These are phyloP conservation scores for Bhutanitis thaidina DNA, from an alignment of 2,888 invertebrate species.

Conservation along the genomic window DNA sequence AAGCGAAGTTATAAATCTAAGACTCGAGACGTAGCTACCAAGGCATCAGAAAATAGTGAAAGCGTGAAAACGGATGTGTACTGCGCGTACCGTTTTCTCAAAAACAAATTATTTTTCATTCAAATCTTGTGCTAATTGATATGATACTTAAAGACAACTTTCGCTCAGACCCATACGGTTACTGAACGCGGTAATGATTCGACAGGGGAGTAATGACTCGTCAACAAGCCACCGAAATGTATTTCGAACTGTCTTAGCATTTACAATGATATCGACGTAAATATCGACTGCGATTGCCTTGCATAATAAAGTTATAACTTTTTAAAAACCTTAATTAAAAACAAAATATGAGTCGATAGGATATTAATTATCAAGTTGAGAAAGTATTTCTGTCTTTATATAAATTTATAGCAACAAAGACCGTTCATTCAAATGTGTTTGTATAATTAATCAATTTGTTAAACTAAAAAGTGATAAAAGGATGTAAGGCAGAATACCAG, in stretches of 20 bases:
- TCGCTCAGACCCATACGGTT: constrained; percentile 27
- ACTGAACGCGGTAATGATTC: neutral
- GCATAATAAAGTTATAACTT: neutral
- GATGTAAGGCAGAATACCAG: too few species aligned
- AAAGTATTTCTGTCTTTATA: neutral
- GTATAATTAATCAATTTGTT: too few species aligned
- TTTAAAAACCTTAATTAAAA: neutral
- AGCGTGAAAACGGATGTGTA: constrained; percentile 53
- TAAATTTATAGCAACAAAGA: too few species aligned
- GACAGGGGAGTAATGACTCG: neutral
- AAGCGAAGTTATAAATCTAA: neutral
- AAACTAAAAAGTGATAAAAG: too few species aligned
- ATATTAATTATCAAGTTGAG: neutral
- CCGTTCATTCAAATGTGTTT: too few species aligned
- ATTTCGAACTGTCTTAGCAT: neutral
- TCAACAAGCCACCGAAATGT: neutral
- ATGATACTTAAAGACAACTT: constrained; percentile 31
- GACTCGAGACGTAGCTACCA: constrained; percentile 1
- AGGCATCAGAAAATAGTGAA: constrained; percentile 38
- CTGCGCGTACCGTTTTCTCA: constrained; percentile 24
- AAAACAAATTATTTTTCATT: constrained; percentile 38
- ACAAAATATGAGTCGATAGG: too few species aligned
- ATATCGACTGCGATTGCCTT: neutral
- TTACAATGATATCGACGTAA: neutral
- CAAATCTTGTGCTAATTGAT: constrained; percentile 47